Evolutionary conservation across 2,113 vertebrate genomes (phyloP).

Genomic region (Nesogale talazaci): DNA sequence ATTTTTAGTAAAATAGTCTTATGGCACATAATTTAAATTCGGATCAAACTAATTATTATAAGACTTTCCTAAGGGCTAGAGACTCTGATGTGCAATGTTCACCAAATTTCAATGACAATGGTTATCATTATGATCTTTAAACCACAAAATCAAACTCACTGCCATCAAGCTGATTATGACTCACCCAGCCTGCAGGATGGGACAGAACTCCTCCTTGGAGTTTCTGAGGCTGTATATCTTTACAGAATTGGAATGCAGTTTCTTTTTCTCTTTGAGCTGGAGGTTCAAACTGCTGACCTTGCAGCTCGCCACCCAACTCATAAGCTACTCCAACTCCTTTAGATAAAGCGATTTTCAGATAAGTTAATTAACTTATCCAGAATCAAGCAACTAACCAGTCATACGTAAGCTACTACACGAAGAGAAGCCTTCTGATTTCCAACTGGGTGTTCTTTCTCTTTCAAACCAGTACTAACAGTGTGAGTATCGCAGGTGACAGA

Average conservation of each 20-base stretch:
- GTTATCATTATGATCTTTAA: background rate
- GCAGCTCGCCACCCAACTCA: no score
- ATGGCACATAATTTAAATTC: background rate
- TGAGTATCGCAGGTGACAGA: background rate
- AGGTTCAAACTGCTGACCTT: no score
- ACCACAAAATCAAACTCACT: no score
- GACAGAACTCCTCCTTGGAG: no score
- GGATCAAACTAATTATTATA: background rate
- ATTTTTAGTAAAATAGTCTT: background rate
- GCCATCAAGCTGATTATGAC: no score
- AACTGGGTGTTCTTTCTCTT: background rate
- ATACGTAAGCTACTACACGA: background rate
- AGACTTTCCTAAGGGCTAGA: background rate
- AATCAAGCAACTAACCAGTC: background rate
- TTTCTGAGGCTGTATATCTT: no score
- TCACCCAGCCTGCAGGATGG: no score
- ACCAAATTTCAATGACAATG: background rate
- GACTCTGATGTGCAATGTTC: background rate
- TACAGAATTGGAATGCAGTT: no score
- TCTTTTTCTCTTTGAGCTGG: no score
- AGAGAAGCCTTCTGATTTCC: background rate
- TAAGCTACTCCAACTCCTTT: no score
- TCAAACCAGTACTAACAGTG: background rate
- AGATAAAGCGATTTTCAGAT: no score
- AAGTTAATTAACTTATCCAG: no score